A percentile compares a stretch with the other conserved stretches of the same genome.
phyloP scores from a whole-genome alignment of 2,113 vertebrate species.

The Ceyx melanurus region DNA sequence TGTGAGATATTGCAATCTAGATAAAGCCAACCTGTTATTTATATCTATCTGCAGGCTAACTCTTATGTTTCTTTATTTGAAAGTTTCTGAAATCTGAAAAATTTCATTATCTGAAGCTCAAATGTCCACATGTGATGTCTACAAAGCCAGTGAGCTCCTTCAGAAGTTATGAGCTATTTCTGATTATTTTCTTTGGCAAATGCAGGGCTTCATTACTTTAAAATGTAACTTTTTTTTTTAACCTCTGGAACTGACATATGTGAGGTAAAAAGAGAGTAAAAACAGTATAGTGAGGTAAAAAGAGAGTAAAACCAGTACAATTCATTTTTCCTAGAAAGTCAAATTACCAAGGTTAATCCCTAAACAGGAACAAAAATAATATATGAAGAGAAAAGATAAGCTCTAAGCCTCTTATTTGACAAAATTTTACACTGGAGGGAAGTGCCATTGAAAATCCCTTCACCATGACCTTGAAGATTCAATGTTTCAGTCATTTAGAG shows the following conservation, averaged over 20 bases:
- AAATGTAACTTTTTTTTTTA: not conserved
- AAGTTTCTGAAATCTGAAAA: not conserved
- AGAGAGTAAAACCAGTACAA: not conserved
- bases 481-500: not conserved
- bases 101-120: not conserved
- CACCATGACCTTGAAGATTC: not conserved
- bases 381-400: not conserved
- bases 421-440: not conserved
- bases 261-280: not conserved
- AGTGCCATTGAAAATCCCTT: not conserved
- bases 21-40: not conserved
- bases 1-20: not conserved
- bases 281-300: not conserved
- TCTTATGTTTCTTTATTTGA: not conserved
- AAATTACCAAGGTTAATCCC: not conserved
- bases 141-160: not conserved
- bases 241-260: not conserved
- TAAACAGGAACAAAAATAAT: not conserved
- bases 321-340: constrained; percentile 4
- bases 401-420: not conserved
- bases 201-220: not conserved
- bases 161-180: not conserved
- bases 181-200: not conserved
- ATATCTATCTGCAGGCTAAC: not conserved
- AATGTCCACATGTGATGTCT: not conserved